Base-by-base conservation (phyloP, 2,113 vertebrate genomes). In the Pedetes capensis region DNA sequence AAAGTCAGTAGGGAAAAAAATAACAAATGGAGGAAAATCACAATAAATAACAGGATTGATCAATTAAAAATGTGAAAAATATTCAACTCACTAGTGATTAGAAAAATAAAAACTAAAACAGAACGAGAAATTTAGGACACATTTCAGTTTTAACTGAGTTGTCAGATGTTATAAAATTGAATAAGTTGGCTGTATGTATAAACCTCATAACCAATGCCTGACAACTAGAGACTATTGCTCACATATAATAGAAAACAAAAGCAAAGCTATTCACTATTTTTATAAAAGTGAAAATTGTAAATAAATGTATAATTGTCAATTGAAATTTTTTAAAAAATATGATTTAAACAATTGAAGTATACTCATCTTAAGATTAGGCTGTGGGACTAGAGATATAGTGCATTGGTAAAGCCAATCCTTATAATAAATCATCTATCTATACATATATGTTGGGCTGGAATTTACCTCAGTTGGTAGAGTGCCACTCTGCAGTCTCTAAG, bases 41-140 rank as follows among this genome's bases (percentile, higher is more conserved):
- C 23, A 29, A 39, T 32, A 42, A 29, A 39, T 32, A 42, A 66
- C 5, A 68, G 3, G 2, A n/a, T 20, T 81, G 14, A 32, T 8
- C 23, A 71, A 59, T 37, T 59, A 71, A 66, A 91, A 69, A 69
- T 82, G 25, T 37, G 64, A 55, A 57, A 69, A 68, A 66, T 44
- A 89, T 29, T 57, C 34, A 68, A 89, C 37, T 89, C 39, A 39
- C 29, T 59, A 71, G 76, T 71, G 42, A 49, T 47, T 81, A 59
- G 51, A 81, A 81, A 90, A 79, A n/a, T 90, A 57, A 80, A 90
- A 79, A 87, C 84, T 59, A 87, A 86, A 72, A 39, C 37, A 90
- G 32, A 44, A 23, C n/a, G n/a, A 59, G 76, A 89, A 79, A 55
- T 53, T 32, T 25, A 89, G 13, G 29, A 66, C 16, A 55, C 39